These are phyloP conservation scores for Lasioglossum villosulum DNA, from an alignment of 2,888 invertebrate species.

Conservation along the genomic window DNA sequence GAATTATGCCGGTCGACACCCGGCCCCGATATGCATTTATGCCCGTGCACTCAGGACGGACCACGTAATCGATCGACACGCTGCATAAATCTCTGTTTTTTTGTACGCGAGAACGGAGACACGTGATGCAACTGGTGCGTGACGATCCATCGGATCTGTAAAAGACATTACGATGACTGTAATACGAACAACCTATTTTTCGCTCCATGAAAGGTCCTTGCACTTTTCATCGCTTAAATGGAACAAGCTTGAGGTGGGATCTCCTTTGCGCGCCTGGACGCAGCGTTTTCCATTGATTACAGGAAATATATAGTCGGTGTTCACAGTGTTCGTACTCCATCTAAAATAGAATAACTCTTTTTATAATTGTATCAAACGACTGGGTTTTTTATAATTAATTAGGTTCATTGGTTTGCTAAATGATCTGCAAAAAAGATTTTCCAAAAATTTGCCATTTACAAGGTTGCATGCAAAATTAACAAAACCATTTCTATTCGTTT, in stretches of 20 bases:
- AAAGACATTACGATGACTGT: not conserved
- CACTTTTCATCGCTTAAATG: not conserved
- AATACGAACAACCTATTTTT: not conserved
- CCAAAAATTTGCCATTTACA: too few species aligned
- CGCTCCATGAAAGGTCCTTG: not conserved
- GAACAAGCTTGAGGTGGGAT: not conserved
- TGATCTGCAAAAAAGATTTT: too few species aligned
- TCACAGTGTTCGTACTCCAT: too few species aligned
- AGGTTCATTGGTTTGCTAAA: too few species aligned
- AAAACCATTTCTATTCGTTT: too few species aligned
- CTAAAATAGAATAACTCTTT: too few species aligned
- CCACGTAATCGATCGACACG: constrained; percentile 15
- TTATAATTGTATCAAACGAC: too few species aligned
- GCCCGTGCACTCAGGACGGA: not conserved
- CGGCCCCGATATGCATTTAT: constrained; percentile 6
- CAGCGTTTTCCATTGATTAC: too few species aligned
- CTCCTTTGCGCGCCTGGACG: too few species aligned
- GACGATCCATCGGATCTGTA: constrained; percentile 22
- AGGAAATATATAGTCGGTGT: too few species aligned
- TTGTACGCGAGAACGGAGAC: not conserved
- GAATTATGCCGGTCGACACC: constrained; percentile 4
- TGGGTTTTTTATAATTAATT: too few species aligned
- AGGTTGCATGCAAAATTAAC: too few species aligned
- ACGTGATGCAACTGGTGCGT: constrained; percentile 34
- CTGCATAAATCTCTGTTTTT: constrained; percentile 23